Conservation (phyloP, 2,797 vertebrate species). For the Limnodromus scolopaceus region DNA sequence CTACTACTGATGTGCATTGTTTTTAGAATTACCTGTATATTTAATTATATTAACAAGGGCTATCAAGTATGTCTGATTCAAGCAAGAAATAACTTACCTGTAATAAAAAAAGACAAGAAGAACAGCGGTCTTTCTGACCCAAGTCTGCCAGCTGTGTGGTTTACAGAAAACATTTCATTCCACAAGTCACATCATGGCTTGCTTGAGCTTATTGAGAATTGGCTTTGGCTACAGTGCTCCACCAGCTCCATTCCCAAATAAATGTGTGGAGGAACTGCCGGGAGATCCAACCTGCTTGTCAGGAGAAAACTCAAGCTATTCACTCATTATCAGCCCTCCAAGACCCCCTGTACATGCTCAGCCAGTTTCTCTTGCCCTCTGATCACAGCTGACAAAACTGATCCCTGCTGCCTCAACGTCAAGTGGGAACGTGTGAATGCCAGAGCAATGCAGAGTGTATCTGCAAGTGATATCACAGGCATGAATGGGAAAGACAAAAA, state of each 20-base stretch:
- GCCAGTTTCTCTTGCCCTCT: background rate
- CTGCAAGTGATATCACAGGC: background rate
- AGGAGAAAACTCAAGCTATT: background rate
- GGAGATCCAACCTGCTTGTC: background rate
- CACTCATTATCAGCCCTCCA: background rate
- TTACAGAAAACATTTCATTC: background rate
- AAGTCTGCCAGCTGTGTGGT: background rate
- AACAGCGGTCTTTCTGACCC: background rate
- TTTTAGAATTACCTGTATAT: background rate
- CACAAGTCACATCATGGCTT: background rate
- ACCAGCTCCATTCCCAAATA: background rate
- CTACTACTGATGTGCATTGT: background rate
- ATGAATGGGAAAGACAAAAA: background rate
- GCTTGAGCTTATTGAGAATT: background rate
- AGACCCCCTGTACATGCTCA: background rate
- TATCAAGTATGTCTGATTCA: background rate
- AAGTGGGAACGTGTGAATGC: accelerated
- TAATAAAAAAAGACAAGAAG: background rate
- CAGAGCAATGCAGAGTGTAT: background rate
- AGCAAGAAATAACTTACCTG: background rate
- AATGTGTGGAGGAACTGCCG: background rate
- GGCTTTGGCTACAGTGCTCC: background rate
- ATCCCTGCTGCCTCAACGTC: background rate
- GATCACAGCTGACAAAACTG: background rate
- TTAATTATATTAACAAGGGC: background rate